These are phyloP conservation scores for Parthenolecanium corni DNA, from an alignment of 2,888 invertebrate species.

Conservation along the genomic window DNA sequence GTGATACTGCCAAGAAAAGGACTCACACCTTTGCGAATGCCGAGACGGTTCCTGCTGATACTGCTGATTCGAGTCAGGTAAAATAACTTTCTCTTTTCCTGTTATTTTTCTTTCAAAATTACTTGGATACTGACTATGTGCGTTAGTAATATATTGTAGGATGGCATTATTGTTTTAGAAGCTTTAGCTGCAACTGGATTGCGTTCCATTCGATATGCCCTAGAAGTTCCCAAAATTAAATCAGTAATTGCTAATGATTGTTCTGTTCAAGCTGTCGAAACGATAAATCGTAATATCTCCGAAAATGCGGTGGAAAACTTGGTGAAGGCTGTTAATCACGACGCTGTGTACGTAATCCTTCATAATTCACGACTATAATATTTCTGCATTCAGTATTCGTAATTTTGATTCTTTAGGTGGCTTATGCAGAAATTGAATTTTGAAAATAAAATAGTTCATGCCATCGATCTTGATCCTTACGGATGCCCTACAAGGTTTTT, in stretches of 20 bases:
- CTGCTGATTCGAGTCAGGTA: not conserved
- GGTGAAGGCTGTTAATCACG: conserved; percentile 64
- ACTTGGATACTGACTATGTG: not conserved
- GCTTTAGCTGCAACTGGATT: conserved; percentile 92
- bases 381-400: not conserved
- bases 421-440: conserved; percentile 70
- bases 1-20: not conserved
- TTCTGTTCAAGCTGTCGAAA: conserved; percentile 68
- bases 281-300: conserved; percentile 67
- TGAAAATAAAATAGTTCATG: conserved; percentile 60
- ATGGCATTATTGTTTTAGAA: conserved; percentile 66
- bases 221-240: conserved; percentile 73
- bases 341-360: conserved; percentile 62
- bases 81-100: not conserved
- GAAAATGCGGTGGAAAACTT: conserved; percentile 62
- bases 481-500: conserved; percentile 89
- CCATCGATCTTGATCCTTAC: conserved; percentile 93
- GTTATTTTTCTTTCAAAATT: not conserved
- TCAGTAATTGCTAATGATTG: conserved; percentile 86
- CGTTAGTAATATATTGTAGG: conserved; percentile 10
- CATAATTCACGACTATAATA: conserved; percentile 36
- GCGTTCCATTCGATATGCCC: conserved; percentile 89
- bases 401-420: conserved; percentile 47
- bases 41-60: too few species aligned
- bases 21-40: not conserved